These are phyloP conservation scores for Siniperca undulata DNA, from an alignment of 2,797 vertebrate genomes.

Conservation along the genomic window DNA sequence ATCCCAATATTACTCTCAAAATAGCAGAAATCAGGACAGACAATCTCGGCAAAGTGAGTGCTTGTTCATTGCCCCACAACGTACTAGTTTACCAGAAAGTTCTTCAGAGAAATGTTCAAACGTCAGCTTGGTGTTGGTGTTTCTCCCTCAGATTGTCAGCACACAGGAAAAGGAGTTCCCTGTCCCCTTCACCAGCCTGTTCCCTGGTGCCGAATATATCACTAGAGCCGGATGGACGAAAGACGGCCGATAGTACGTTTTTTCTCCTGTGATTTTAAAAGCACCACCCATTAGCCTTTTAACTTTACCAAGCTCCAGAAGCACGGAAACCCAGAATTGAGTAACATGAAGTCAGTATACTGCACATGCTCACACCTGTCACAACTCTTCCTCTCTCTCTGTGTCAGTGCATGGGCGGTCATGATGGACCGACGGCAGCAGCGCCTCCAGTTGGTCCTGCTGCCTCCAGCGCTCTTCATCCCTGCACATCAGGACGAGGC, in stretches of 20 bases:
- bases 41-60: slow-evolving; percentile 88
- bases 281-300: not conserved
- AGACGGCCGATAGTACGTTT: slow-evolving; percentile 92
- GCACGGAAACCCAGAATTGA: not conserved
- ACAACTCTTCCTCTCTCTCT: slow-evolving; percentile 33
- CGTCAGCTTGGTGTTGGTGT: slow-evolving; percentile 21
- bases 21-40: slow-evolving; percentile 91
- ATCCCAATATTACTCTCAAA: slow-evolving; percentile 94
- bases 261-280: not conserved
- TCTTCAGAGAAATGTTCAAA: not conserved
- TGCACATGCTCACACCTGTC: not conserved
- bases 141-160: slow-evolving; percentile 86
- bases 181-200: slow-evolving; percentile 89
- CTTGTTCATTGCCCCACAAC: not conserved
- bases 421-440: slow-evolving; percentile 94
- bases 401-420: slow-evolving; percentile 92
- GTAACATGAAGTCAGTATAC: not conserved
- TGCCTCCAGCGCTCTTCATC: slow-evolving; percentile 93
- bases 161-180: slow-evolving; percentile 92
- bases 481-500: slow-evolving; percentile 80
- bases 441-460: slow-evolving; percentile 90
- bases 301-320: not conserved
- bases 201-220: slow-evolving; percentile 92
- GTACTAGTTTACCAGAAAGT: not conserved
- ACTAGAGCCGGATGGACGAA: slow-evolving; percentile 95